A percentile compares a stretch with the other conserved stretches of the same genome.
Conservation (phyloP, 2,888 invertebrate species). For the Phortica okadai region DNA sequence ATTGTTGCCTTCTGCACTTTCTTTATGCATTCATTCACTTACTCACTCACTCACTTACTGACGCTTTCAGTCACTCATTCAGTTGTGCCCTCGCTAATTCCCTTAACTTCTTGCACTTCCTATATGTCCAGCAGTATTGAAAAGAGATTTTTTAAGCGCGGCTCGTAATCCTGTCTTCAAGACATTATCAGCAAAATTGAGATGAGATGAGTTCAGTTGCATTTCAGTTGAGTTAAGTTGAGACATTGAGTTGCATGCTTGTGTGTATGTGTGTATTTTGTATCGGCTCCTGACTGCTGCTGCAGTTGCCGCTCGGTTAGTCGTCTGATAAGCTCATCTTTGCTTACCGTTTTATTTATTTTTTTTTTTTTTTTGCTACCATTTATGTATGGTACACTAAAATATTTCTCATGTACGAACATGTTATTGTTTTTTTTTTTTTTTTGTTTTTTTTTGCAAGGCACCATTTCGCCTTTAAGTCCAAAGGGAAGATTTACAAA, state of each 20-base stretch:
- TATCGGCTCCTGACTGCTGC: background rate
- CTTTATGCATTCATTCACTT: background rate
- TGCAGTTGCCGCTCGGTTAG: constrained; percentile 47
- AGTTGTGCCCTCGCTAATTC: background rate
- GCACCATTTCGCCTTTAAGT: constrained; percentile 49
- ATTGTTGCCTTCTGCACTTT: background rate
- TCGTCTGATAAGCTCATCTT: constrained; percentile 58
- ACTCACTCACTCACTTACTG: no score
- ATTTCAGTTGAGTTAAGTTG: background rate
- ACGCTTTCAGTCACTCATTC: no score
- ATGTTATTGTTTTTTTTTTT: background rate
- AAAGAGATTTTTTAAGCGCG: constrained; percentile 64
- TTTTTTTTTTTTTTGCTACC: constrained; percentile 51
- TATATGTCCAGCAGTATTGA: background rate
- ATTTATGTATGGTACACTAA: constrained; percentile 68
- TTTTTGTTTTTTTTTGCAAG: constrained; percentile 2
- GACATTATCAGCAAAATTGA: constrained; percentile 58
- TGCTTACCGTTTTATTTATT: constrained; percentile 45
- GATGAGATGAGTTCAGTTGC: constrained; percentile 7
- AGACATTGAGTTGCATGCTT: background rate
- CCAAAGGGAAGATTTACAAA: constrained; percentile 63
- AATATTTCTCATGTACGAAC: constrained; percentile 66
- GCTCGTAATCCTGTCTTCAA: constrained; percentile 70
- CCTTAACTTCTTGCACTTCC: background rate
- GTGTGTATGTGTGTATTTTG: background rate